Evolutionary conservation across 37 sponge, comb jelly and placozoan genomes (phyloP).

Genomic region (Amphimedon queenslandica): DNA sequence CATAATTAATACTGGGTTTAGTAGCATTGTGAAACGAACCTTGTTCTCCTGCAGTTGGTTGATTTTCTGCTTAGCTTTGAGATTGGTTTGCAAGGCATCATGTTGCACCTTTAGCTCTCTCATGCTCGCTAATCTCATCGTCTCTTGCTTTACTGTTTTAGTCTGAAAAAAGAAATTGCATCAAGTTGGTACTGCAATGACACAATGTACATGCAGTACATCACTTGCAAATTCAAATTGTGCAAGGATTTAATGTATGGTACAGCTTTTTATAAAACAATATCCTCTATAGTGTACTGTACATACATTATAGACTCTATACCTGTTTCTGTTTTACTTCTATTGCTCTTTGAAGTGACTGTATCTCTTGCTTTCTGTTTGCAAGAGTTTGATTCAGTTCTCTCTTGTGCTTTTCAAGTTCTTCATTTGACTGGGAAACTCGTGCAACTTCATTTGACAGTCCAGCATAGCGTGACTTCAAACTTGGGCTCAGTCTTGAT

Average conservation of each 20-base stretch:
- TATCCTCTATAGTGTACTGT: no score
- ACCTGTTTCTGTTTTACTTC: not conserved
- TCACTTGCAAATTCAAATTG: not conserved
- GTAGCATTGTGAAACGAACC: not conserved
- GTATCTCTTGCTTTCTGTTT: not conserved
- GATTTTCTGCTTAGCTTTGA: not conserved
- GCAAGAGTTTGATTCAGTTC: not conserved
- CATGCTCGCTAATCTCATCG: no score
- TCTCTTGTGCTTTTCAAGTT: not conserved
- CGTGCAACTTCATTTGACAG: not conserved
- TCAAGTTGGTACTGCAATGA: no score
- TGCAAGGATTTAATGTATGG: not conserved
- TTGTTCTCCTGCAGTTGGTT: constrained; percentile 1
- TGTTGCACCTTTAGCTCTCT: not conserved
- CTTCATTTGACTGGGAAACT: not conserved
- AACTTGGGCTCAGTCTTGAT: not conserved
- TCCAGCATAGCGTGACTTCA: not conserved
- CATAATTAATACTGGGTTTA: not conserved
- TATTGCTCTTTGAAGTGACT: not conserved
- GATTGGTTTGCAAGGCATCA: not conserved
- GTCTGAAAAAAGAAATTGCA: no score
- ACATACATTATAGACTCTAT: not conserved
- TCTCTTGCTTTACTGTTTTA: no score
- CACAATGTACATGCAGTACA: not conserved
- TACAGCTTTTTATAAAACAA: not conserved